A percentile compares a stretch with the other conserved stretches of the same genome.
phyloP scores from a whole-genome alignment of 2,113 vertebrate species.

The Tichodroma muraria region DNA sequence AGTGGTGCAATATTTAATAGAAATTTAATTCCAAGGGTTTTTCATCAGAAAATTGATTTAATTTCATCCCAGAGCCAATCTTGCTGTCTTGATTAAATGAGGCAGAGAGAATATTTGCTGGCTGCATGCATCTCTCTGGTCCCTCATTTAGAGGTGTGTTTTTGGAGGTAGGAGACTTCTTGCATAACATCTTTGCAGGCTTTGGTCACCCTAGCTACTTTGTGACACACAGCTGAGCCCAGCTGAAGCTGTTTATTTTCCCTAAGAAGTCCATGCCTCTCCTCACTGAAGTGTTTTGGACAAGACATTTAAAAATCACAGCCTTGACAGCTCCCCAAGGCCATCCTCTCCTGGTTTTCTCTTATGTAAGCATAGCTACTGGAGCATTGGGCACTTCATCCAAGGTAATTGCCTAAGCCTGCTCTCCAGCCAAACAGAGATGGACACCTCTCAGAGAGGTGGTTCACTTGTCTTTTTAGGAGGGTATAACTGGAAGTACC shows the following conservation, averaged over 20 bases:
- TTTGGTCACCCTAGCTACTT: background rate
- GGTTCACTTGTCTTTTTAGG: background rate
- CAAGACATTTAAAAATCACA: background rate
- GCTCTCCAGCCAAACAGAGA: background rate
- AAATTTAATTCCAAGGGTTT: background rate
- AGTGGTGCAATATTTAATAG: background rate
- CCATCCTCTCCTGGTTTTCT: background rate
- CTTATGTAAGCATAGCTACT: background rate
- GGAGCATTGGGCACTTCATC: background rate
- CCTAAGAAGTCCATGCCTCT: background rate
- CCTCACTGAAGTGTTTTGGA: background rate
- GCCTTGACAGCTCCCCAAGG: background rate
- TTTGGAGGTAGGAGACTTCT: background rate
- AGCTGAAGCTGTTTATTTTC: background rate
- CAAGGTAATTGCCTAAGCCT: background rate
- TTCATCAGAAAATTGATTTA: constrained; percentile 21
- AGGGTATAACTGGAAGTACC: background rate
- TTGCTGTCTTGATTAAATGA: background rate
- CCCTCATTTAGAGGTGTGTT: background rate
- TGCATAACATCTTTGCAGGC: background rate
- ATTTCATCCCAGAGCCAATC: background rate
- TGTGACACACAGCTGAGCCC: background rate
- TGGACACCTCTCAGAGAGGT: background rate
- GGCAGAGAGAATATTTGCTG: background rate
- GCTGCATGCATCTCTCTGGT: background rate